phyloP scores from a whole-genome alignment of 2,797 vertebrate genomes.

The Bovichtus diacanthus region DNA sequence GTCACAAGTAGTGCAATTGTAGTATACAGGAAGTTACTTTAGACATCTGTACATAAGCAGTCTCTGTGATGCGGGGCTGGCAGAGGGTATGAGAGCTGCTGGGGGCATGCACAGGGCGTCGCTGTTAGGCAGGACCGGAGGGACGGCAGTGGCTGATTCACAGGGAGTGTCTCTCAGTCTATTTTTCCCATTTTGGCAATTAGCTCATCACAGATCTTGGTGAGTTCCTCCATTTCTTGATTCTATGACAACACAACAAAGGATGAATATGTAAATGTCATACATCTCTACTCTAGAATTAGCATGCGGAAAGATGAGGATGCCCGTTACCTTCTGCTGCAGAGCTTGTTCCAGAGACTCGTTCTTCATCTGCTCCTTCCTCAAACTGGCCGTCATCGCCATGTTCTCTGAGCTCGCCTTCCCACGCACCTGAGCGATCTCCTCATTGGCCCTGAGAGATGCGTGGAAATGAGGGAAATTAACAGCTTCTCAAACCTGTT shows the following conservation, averaged over 20 bases:
- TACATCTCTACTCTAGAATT: neutral
- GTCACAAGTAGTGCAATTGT: slow-evolving; percentile 64
- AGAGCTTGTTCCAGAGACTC: slow-evolving; percentile 95
- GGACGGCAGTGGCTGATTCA: slow-evolving; percentile 15
- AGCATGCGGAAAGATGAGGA: neutral
- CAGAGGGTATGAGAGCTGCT: slow-evolving; percentile 40
- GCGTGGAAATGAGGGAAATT: neutral
- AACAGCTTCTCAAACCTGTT: neutral
- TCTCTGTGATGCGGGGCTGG: slow-evolving; percentile 51
- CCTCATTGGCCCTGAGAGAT: slow-evolving; percentile 92
- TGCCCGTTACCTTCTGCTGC: slow-evolving; percentile 91
- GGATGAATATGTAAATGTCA: slow-evolving; percentile 4
- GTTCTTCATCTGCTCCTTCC: slow-evolving; percentile 97
- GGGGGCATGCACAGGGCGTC: slow-evolving; percentile 58
- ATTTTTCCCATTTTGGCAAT: slow-evolving; percentile 96
- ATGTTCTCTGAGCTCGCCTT: slow-evolving; percentile 91
- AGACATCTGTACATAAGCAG: slow-evolving; percentile 61
- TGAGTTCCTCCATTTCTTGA: slow-evolving; percentile 98
- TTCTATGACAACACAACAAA: slow-evolving; percentile 84
- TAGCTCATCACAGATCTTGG: slow-evolving; percentile 99
- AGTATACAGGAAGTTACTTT: slow-evolving; percentile 53
- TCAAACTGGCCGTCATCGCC: slow-evolving; percentile 91
- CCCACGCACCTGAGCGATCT: slow-evolving; percentile 94
- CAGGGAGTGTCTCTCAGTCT: slow-evolving; percentile 83
- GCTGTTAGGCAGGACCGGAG: slow-evolving; percentile 40